Conservation (phyloP, 2,888 invertebrate genomes). For the Apocheima hispidaria region DNA sequence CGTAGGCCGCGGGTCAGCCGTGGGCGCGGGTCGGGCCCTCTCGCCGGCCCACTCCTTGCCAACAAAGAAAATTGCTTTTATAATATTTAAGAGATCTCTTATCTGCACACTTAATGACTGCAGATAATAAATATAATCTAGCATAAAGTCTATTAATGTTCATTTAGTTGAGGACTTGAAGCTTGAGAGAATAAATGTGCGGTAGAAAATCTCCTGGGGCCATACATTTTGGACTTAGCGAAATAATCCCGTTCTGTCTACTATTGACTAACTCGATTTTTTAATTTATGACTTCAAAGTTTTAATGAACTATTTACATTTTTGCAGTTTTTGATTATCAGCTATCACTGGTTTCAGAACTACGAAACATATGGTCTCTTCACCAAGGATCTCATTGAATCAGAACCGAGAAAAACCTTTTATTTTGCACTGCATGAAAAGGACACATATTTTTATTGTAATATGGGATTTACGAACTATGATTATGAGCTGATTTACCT, state of each 20-base stretch:
- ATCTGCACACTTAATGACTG: constrained; percentile 38
- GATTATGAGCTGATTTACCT: constrained; percentile 1
- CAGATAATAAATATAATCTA: constrained; percentile 23
- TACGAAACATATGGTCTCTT: not conserved
- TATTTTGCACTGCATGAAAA: no score
- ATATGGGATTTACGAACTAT: not conserved
- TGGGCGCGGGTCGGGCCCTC: constrained; percentile 51
- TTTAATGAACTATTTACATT: not conserved
- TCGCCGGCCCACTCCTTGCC: constrained; percentile 30
- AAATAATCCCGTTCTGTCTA: constrained; percentile 47
- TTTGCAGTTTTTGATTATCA: not conserved
- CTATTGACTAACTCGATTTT: constrained; percentile 43
- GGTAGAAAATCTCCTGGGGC: constrained; percentile 22
- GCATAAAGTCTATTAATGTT: constrained; percentile 13
- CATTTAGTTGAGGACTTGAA: constrained; percentile 25
- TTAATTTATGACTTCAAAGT: constrained; percentile 39
- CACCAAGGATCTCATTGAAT: not conserved
- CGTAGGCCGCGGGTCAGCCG: constrained; percentile 63
- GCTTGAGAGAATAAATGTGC: constrained; percentile 27
- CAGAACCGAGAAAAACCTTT: not conserved
- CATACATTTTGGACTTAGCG: constrained; percentile 43
- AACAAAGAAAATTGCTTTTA: constrained; percentile 46
- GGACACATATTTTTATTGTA: no score
- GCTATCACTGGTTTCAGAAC: not conserved
- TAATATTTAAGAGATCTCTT: constrained; percentile 38